Percentiles rank a stretch among this genome's conserved stretches.
phyloP scores from a whole-genome alignment of 2,113 vertebrate species.

The Melanocharis versteri region DNA sequence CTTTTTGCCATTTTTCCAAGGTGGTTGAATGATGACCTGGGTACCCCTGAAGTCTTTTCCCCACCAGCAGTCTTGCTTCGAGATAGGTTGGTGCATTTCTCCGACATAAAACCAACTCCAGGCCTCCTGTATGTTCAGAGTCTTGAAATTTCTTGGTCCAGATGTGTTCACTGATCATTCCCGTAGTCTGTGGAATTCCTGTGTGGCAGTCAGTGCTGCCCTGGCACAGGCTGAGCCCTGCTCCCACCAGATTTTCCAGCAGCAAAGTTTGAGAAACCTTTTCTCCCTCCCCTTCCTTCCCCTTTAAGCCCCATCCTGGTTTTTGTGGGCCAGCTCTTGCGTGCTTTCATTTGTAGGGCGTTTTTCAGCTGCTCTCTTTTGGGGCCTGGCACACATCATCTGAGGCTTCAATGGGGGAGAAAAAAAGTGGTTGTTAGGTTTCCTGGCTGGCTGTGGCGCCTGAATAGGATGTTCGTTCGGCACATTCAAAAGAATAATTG shows the following conservation, averaged over 20 bases:
- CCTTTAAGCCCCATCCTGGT: not conserved
- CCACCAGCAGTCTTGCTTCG: not conserved
- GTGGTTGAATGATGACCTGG: not conserved
- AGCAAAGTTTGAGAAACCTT: not conserved
- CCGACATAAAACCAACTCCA: not conserved
- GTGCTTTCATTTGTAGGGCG: not conserved
- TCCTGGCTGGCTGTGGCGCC: not conserved
- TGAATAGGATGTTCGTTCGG: conserved; percentile 30
- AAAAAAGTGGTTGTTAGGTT: conserved; percentile 9
- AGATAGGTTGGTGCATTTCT: not conserved
- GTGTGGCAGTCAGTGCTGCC: not conserved
- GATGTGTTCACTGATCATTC: not conserved
- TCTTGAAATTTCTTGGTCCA: not conserved
- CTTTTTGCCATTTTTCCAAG: not conserved
- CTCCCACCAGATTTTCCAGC: not conserved
- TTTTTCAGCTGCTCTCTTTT: not conserved
- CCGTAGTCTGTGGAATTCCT: not conserved
- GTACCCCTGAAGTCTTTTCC: not conserved
- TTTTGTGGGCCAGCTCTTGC: not conserved
- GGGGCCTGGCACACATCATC: not conserved
- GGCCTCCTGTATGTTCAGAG: not conserved
- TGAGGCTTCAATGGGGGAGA: not conserved
- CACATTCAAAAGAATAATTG: conserved; percentile 50
- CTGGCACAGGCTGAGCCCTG: not conserved
- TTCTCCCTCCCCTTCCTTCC: not conserved